A percentile compares a stretch with the other conserved stretches of the same genome.
phyloP scores from a whole-genome alignment of 2,797 vertebrate species.

The Leptatherina wallacei region DNA sequence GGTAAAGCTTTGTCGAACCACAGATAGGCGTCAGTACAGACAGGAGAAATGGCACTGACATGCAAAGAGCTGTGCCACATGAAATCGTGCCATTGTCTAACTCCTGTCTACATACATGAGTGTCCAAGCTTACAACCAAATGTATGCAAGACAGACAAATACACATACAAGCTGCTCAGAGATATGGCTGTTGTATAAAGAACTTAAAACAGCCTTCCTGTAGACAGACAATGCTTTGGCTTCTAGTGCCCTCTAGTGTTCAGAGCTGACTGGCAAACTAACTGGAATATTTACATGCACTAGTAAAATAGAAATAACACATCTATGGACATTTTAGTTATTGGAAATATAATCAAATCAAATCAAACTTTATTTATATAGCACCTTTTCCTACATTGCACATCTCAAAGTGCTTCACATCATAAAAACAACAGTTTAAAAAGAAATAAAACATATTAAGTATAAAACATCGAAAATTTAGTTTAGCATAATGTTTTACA shows the following conservation, averaged over 20 bases:
- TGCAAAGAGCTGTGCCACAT: slow-evolving; percentile 45
- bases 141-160: slow-evolving; percentile 58
- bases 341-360: too few species aligned
- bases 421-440: too few species aligned
- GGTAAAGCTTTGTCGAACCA: slow-evolving; percentile 60
- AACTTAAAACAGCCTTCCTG: slow-evolving; percentile 38
- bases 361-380: too few species aligned
- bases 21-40: slow-evolving; percentile 79
- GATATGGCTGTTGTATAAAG: slow-evolving; percentile 47
- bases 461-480: too few species aligned
- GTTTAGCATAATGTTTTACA: not conserved
- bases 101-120: slow-evolving; percentile 46
- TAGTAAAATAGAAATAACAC: not conserved
- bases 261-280: slow-evolving; percentile 23
- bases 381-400: too few species aligned
- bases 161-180: slow-evolving; percentile 48
- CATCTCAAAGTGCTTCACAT: too few species aligned
- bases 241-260: slow-evolving; percentile 85
- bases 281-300: slow-evolving; percentile 20
- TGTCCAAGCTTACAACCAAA: slow-evolving; percentile 62
- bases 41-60: slow-evolving; percentile 66
- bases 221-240: slow-evolving; percentile 65
- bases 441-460: too few species aligned
- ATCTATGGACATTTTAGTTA: not conserved
- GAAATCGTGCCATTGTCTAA: slow-evolving; percentile 54